Evolutionary conservation across 2,113 vertebrate genomes (phyloP).

Genomic region (Lophotis ruficrista): DNA sequence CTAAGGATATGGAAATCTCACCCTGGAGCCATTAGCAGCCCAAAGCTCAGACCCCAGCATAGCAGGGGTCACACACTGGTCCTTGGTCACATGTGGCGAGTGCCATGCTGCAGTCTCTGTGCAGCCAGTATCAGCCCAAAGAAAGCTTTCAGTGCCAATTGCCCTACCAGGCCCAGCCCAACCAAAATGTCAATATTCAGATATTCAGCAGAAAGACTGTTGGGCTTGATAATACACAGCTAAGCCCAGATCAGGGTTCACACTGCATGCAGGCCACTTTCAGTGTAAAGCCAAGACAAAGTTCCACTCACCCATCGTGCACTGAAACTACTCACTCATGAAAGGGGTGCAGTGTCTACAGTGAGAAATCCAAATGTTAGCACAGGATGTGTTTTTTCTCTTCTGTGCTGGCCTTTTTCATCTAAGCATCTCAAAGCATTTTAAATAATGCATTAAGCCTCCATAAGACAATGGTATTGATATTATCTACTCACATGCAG

Average conservation of each 20-base stretch:
- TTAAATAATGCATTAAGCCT: background rate
- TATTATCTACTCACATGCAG: background rate
- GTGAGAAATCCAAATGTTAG: background rate
- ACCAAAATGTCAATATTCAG: background rate
- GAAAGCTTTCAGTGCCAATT: background rate
- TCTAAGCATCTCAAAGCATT: background rate
- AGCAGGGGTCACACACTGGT: background rate
- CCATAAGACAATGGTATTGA: background rate
- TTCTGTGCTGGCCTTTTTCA: background rate
- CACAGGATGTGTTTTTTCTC: background rate
- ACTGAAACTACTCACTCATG: background rate
- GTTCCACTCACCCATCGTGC: background rate
- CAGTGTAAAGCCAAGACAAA: background rate
- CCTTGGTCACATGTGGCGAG: fast-evolving
- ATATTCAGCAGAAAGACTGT: background rate
- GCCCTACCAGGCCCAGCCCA: background rate
- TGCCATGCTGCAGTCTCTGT: background rate
- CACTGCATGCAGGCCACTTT: background rate
- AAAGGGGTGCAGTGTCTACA: background rate
- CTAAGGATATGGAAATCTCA: background rate
- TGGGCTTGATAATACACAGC: background rate
- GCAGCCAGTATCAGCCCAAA: background rate
- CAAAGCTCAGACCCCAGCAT: background rate
- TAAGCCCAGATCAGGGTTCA: background rate
- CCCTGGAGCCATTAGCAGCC: background rate